Conservation (phyloP, 1,140 invertebrate genomes). For the Rhizoglyphus robini region DNA sequence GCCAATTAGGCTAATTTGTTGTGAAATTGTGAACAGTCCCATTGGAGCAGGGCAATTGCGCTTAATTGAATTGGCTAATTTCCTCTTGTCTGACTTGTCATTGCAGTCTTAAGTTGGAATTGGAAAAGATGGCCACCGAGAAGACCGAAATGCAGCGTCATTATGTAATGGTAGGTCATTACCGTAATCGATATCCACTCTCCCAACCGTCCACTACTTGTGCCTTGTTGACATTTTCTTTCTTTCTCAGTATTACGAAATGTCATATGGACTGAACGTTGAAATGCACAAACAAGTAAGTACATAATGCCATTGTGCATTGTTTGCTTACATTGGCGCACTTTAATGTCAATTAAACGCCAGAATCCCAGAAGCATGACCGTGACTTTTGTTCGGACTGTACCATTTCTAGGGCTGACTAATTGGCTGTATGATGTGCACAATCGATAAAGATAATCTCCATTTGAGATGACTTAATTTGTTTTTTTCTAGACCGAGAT, state of each 20-base stretch:
- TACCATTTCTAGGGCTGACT: no score
- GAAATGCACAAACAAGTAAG: constrained; percentile 99
- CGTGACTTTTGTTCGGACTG: no score
- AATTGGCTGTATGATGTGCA: no score
- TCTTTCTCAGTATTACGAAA: constrained; percentile 91
- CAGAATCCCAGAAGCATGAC: no score
- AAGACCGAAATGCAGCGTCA: constrained; percentile 95
- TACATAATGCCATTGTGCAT: no score
- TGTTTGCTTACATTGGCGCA: no score
- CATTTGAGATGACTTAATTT: neutral
- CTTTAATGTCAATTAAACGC: neutral
- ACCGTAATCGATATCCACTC: neutral
- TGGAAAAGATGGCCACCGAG: constrained; percentile 82
- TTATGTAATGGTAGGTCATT: constrained; percentile 77
- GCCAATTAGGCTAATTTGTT: neutral
- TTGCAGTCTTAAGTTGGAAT: constrained; percentile 45
- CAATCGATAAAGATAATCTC: no score
- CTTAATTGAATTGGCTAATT: neutral
- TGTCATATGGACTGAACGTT: constrained; percentile 97
- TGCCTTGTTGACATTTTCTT: no score
- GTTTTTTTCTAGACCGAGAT: constrained; percentile 68
- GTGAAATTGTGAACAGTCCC: neutral
- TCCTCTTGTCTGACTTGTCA: neutral
- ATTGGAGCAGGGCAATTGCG: neutral
- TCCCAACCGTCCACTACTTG: no score